Evolutionary conservation across 2,797 vertebrate species (phyloP).

Genomic region (Girardinus metallicus): DNA sequence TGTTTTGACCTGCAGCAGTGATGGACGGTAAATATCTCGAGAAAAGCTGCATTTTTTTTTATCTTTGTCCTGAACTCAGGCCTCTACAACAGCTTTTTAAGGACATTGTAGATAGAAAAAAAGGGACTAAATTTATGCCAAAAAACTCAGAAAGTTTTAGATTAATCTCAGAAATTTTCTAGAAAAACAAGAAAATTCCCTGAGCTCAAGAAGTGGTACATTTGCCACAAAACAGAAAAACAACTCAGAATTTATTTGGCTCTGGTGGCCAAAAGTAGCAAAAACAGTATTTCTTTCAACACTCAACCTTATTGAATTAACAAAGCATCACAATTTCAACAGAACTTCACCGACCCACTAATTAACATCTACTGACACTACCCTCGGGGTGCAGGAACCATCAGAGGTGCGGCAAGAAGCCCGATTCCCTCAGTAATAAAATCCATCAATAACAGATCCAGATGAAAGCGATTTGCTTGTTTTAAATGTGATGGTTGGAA

Average conservation of each 20-base stretch:
- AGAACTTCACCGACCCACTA: neutral
- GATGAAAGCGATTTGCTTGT: neutral
- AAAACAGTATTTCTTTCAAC: no score
- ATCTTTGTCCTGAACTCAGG: no score
- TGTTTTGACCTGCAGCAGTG: neutral
- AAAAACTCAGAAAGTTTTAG: no score
- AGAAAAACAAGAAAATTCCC: no score
- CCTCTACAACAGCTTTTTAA: no score
- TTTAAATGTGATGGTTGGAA: neutral
- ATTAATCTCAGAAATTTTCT: no score
- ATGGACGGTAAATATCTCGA: neutral
- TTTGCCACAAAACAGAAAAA: no score
- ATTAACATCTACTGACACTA: neutral
- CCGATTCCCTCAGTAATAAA: neutral
- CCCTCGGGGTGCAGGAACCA: neutral
- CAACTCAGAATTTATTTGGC: no score
- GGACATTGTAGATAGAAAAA: no score
- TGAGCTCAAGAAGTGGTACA: no score
- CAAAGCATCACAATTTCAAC: neutral
- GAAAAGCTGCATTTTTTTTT: neutral
- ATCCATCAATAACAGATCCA: neutral
- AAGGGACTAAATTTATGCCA: no score
- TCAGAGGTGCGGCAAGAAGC: neutral
- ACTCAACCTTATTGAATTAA: neutral
- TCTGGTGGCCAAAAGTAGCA: no score